Evolutionary conservation across 1,140 invertebrate species (phyloP).

Genomic region (Panulirus ornatus): DNA sequence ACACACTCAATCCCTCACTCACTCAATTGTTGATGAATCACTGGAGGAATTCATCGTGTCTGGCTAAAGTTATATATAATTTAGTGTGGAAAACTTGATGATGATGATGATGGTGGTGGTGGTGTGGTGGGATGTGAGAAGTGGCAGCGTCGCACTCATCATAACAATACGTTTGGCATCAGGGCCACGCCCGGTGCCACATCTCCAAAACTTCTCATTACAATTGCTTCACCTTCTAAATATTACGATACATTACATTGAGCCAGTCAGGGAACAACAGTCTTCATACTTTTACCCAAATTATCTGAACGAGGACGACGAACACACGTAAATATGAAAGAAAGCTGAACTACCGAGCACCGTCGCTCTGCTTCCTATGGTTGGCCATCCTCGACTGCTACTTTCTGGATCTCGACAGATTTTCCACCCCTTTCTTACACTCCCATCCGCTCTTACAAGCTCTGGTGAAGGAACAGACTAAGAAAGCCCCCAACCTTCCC

Average conservation of each 20-base stretch:
- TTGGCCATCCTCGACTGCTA: slow-evolving; percentile 54
- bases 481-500: slow-evolving; percentile 68
- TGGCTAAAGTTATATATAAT: not conserved
- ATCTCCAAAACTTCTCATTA: slow-evolving; percentile 1
- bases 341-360: slow-evolving; percentile 67
- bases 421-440: slow-evolving; percentile 48
- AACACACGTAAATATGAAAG: slow-evolving; percentile 62
- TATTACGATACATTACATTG: not conserved
- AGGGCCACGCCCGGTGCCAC: slow-evolving; percentile 38
- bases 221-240: not conserved
- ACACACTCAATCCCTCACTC: slow-evolving; percentile 8
- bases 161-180: slow-evolving; percentile 53
- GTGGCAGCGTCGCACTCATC: slow-evolving; percentile 56
- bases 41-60: slow-evolving; percentile 40
- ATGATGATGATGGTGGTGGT: not conserved
- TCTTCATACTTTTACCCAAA: slow-evolving; percentile 40
- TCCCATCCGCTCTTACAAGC: slow-evolving; percentile 67
- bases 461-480: slow-evolving; percentile 71
- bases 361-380: slow-evolving; percentile 63
- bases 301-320: slow-evolving; percentile 33
- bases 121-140: not conserved
- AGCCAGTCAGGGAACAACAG: not conserved
- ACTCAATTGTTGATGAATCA: slow-evolving; percentile 30
- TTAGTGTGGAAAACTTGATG: slow-evolving; percentile 5
- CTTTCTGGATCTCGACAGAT: slow-evolving; percentile 31